Conservation (phyloP, 2,113 vertebrate genomes). For the Chamaetylas fuelleborni region DNA sequence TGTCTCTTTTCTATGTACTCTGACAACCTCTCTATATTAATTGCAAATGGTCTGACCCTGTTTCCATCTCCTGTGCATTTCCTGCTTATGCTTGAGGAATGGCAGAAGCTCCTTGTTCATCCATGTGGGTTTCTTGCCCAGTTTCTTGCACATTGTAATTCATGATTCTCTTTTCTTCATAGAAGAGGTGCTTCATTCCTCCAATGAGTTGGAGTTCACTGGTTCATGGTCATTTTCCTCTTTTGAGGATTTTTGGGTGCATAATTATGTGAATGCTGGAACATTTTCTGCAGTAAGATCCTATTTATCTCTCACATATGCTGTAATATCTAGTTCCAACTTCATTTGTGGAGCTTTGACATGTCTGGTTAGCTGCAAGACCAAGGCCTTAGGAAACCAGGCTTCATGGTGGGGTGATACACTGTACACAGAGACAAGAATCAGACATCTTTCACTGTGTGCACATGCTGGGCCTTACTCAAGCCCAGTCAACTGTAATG, state of each 20-base stretch:
- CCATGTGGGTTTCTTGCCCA: neutral
- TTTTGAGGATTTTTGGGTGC: neutral
- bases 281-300: neutral
- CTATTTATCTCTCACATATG: neutral
- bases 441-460: neutral
- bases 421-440: neutral
- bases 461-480: neutral
- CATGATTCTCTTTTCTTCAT: neutral
- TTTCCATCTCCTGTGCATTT: neutral
- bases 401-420: neutral
- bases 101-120: neutral
- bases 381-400: neutral
- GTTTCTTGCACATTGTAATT: neutral
- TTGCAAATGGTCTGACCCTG: neutral
- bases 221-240: neutral
- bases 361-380: fast-evolving
- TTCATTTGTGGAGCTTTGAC: neutral
- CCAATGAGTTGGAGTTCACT: neutral
- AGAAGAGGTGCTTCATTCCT: neutral
- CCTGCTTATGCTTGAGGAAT: neutral
- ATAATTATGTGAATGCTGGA: neutral
- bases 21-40: neutral
- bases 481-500: neutral
- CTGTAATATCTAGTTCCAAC: neutral
- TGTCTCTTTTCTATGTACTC: neutral